Percentiles rank a stretch among this genome's conserved stretches.
phyloP scores from a whole-genome alignment of 2,113 vertebrate genomes.

The Poeciliopsis turrubarensis region DNA sequence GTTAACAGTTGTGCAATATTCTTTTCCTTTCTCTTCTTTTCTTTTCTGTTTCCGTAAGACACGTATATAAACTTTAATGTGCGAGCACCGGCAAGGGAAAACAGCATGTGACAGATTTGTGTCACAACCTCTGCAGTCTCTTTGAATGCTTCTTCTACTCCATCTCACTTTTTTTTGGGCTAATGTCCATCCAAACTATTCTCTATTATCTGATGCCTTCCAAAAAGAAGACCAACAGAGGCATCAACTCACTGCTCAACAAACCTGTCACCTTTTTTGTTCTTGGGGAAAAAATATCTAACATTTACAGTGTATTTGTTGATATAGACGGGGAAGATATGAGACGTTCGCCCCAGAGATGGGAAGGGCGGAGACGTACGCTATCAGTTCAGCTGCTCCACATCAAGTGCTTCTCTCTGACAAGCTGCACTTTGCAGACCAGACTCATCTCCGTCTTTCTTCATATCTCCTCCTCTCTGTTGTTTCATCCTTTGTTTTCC shows the following conservation, averaged over 20 bases:
- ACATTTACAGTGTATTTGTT: conserved; percentile 20
- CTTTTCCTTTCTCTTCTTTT: too few relatives aligned
- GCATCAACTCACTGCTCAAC: conserved; percentile 11
- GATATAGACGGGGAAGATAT: conserved; percentile 18
- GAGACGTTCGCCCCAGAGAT: conserved; percentile 21
- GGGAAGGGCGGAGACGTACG: conserved; percentile 29
- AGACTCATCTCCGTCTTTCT: conserved; percentile 9
- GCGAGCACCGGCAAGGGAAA: conserved; percentile 10
- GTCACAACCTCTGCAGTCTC: conserved; percentile 34
- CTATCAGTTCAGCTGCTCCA: conserved; percentile 48
- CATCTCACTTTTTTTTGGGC: conserved; percentile 4
- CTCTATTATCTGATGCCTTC: conserved; percentile 19
- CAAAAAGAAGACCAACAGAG: conserved; percentile 24
- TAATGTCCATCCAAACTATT: conserved; percentile 29
- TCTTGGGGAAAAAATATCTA: conserved; percentile 5
- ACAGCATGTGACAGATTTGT: conserved; percentile 31
- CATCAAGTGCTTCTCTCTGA: conserved; percentile 42
- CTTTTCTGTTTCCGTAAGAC: background rate
- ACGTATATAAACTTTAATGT: background rate
- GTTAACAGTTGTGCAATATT: background rate
- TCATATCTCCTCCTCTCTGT: background rate
- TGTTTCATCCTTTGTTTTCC: conserved; percentile 9
- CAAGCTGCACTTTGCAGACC: conserved; percentile 4
- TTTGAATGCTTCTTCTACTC: conserved; percentile 25
- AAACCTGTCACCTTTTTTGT: conserved; percentile 25